phyloP scores from a whole-genome alignment of 2,797 vertebrate genomes.

The Trematomus bernacchii region DNA sequence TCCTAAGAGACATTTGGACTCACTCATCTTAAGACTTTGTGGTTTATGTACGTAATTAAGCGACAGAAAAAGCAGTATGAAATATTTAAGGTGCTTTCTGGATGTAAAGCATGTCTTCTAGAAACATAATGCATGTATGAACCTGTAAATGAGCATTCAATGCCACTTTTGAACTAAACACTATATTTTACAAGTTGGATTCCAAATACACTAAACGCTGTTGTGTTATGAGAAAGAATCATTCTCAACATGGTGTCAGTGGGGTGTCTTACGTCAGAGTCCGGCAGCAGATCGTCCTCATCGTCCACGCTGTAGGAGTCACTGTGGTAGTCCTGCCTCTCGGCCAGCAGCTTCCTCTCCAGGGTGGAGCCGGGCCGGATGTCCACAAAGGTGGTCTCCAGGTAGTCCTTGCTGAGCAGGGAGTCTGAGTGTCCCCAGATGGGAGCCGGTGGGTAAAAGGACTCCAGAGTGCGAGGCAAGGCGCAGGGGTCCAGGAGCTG shows the following conservation, averaged over 20 bases:
- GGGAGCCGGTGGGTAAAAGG: constrained; percentile 77
- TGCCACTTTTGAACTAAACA: neutral
- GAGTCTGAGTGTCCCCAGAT: constrained; percentile 83
- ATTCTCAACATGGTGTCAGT: neutral
- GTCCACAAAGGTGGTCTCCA: constrained; percentile 90
- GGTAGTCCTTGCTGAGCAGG: constrained; percentile 86
- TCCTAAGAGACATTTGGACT: no score
- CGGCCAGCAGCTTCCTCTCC: constrained; percentile 84
- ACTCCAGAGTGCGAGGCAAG: constrained; percentile 83
- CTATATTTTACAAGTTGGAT: neutral
- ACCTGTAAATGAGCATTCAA: no score
- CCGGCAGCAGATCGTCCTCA: constrained; percentile 86
- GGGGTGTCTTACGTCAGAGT: constrained; percentile 81
- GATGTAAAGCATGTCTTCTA: no score
- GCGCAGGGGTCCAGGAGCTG: constrained; percentile 88
- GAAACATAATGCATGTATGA: no score
- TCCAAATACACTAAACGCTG: neutral
- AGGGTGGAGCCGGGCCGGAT: constrained; percentile 78
- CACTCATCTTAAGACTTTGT: no score
- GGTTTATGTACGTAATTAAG: no score
- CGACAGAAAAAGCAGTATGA: no score
- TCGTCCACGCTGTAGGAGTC: constrained; percentile 88
- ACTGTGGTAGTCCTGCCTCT: constrained; percentile 86
- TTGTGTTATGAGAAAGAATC: neutral
- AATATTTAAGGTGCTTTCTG: no score